Evolutionary conservation across 2,113 vertebrate genomes (phyloP).

Genomic region (Clarias macrocephalus): DNA sequence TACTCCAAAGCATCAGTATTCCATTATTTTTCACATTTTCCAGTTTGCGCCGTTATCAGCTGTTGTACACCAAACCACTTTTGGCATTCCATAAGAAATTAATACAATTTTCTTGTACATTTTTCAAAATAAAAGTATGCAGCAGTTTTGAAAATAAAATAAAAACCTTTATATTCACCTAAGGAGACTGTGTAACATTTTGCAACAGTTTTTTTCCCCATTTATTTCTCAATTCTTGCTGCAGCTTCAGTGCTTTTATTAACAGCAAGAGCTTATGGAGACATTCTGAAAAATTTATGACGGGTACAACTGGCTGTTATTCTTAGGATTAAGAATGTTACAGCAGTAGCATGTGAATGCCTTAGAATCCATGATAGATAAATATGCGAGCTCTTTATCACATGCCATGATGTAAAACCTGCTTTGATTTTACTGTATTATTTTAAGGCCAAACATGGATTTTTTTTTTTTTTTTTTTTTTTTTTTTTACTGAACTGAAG

Average conservation of each 20-base stretch:
- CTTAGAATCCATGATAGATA: neutral
- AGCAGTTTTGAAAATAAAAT: neutral
- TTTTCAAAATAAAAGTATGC: neutral
- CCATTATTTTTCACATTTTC: neutral
- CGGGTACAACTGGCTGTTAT: neutral
- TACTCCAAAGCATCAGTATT: neutral
- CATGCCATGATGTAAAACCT: neutral
- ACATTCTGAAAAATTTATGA: neutral
- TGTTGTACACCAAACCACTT: neutral
- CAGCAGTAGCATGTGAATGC: neutral
- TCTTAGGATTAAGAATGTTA: neutral
- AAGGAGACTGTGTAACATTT: neutral
- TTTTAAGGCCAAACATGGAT: neutral
- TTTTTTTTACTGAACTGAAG: slow-evolving; percentile 15
- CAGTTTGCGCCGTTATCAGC: neutral
- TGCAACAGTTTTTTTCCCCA: neutral
- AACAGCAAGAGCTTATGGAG: neutral
- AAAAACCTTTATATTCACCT: neutral
- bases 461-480: neutral
- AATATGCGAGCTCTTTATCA: neutral
- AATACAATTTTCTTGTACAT: neutral
- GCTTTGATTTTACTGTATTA: neutral
- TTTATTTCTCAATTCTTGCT: neutral
- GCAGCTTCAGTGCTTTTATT: neutral
- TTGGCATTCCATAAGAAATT: neutral